Evolutionary conservation across 2,888 invertebrate species (phyloP), one percentile per base, ranked within the genome.

Genomic region (Luffia ferchaultella): DNA sequence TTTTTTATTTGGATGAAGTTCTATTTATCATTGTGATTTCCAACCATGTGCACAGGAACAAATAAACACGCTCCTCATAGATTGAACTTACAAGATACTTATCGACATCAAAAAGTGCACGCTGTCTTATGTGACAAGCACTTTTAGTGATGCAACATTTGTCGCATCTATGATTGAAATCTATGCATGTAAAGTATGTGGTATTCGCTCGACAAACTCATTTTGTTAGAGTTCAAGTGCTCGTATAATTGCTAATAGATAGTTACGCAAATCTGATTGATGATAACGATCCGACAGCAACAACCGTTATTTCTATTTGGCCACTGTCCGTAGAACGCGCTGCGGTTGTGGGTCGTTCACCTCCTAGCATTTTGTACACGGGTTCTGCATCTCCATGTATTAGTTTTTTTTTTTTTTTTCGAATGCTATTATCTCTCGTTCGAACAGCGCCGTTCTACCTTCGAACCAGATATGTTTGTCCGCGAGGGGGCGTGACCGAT

Each of bases 261-360:
- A 68, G 77, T 82, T 82, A 78, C 76, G 78, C 77, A 79, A 78
- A 79, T 74, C 77, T 79, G 79, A 82, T 80, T 71, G 75, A 80
- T 76, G 83, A 79, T 82, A 75, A 80, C 74, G 67, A 78, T 75
- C 72, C 62, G 62, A 51, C 59, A 61, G 57, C 58, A 52, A 58
- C 65, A 72, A 72, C 82, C 82, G 82, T 83, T 82, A 78, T 65
- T 70, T 76, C 72, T 70, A 76, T 78, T 79, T 78, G 74, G 74
- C 76, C 79, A 78, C 76, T 65, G 76, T 69, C 64, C 62, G 17
- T 18, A 17, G 70, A 68, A 63, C 66, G 62, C 64, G 49, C 30
- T n/a, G 45, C 42, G 20, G 19, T 61, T 57, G 57, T 56, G 60
- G 62, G 76, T 70, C 77, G 62, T 73, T 76, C 70, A 82, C 77